Percentiles rank a stretch among this genome's conserved stretches.
Evolutionary conservation across 2,113 vertebrate species (phyloP).

Genomic region (Alligator mississippiensis): DNA sequence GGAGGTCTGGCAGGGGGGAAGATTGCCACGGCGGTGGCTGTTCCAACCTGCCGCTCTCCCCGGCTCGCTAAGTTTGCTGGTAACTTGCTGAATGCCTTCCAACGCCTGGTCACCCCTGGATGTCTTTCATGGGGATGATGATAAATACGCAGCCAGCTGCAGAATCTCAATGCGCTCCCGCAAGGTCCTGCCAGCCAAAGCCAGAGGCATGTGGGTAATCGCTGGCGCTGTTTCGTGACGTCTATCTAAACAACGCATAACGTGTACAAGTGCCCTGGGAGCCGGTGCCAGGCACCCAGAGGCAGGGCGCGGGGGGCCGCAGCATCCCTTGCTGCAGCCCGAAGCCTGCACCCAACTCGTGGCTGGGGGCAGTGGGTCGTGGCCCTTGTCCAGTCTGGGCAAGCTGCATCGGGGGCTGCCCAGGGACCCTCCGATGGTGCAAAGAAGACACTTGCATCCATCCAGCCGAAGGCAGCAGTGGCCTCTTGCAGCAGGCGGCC

Average conservation of each 20-base stretch:
- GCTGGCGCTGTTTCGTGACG: neutral
- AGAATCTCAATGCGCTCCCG: slow-evolving; percentile 26
- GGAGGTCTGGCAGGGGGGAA: neutral
- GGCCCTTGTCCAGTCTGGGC: neutral
- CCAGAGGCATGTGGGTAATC: neutral
- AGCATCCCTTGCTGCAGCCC: neutral
- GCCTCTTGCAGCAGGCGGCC: too few species aligned
- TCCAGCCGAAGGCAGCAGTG: neutral
- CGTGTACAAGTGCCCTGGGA: neutral
- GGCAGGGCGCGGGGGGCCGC: neutral
- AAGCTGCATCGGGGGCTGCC: neutral
- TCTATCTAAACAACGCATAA: too few species aligned
- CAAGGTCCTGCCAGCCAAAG: neutral
- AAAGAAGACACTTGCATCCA: neutral
- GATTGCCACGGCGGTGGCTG: neutral
- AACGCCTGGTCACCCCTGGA: slow-evolving; percentile 25
- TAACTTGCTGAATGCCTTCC: slow-evolving; percentile 17
- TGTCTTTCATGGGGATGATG: slow-evolving; percentile 30
- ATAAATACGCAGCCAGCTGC: slow-evolving; percentile 17
- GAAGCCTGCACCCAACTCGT: neutral
- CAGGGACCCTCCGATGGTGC: neutral
- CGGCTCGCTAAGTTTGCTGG: neutral
- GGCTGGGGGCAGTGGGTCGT: too few species aligned
- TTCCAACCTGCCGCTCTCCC: neutral
- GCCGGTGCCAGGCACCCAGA: neutral